Percentiles rank a stretch among this genome's conserved stretches.
These are phyloP conservation scores for Scolanthus callimorphus DNA, from an alignment of 92 coral and sea anemone species.

Conservation along the genomic window DNA sequence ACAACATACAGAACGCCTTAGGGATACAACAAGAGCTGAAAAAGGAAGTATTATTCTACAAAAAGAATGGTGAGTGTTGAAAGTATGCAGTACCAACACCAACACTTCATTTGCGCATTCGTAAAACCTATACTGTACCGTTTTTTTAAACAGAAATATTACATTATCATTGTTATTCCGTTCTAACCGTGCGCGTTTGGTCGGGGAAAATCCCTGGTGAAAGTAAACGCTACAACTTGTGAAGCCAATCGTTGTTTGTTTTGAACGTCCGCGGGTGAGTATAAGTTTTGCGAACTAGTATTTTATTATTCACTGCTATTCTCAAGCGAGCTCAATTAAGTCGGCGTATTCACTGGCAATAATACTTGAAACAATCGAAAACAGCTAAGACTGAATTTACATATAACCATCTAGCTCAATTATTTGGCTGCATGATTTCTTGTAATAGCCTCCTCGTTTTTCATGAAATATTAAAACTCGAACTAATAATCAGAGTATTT, in stretches of 20 bases:
- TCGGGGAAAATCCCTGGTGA: too few species aligned
- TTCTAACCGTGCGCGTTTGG: too few species aligned
- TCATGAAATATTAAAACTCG: constrained; percentile 26
- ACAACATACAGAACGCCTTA: constrained; percentile 67
- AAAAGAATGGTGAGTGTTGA: constrained; percentile 80
- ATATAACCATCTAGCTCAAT: constrained; percentile 35
- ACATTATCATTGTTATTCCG: too few species aligned
- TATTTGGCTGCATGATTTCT: constrained; percentile 30
- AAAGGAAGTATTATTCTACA: constrained; percentile 78
- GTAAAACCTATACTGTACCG: too few species aligned
- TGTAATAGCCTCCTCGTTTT: constrained; percentile 1
- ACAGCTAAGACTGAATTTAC: constrained; percentile 64
- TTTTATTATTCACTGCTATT: too few species aligned
- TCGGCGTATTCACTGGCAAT: constrained; percentile 38
- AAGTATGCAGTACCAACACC: too few species aligned
- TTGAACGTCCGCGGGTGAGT: too few species aligned
- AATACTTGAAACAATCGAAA: constrained; percentile 53
- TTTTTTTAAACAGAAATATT: too few species aligned
- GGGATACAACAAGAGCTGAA: constrained; percentile 68
- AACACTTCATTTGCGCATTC: too few species aligned
- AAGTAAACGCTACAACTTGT: too few species aligned
- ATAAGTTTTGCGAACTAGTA: too few species aligned
- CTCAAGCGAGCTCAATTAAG: constrained; percentile 39
- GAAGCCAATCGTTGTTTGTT: too few species aligned
- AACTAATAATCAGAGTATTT: neutral